Base-by-base conservation (phyloP, 2,888 invertebrate species). In the Nowickia ferox region DNA sequence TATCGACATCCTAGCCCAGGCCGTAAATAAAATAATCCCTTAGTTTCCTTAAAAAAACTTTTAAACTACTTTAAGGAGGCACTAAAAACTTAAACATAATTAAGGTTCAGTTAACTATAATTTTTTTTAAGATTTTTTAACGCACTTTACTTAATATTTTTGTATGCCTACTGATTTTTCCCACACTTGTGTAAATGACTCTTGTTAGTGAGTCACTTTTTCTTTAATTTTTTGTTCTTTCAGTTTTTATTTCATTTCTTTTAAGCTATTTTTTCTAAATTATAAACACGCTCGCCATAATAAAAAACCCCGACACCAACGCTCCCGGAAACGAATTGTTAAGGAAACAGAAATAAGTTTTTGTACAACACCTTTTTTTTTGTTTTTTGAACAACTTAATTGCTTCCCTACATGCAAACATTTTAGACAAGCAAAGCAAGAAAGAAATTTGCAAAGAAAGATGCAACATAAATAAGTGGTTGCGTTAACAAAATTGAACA, bases 301-400 rank as follows among this genome's bases (percentile, higher is more conserved):
- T 11, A 13, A 17, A 40, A n/a, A 53, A 8, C 13, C 6, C 15
- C 10, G 5, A 19, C 38, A 9, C 10, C 15, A 61, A 51, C 48
- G 38, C n/a, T 48, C 11, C 19, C 42, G 51, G 48, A 71, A 75
- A 63, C 15, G 15, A 22, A 46, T 63, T 68, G 66, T 77, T 74
- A 46, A 66, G 78, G 78, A 84, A 74, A 84, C 68, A 84, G 55
- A 68, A 78, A 78, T 78, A 68, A 69, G 78, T 75, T 42, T 74
- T 63, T 55, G 10, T 38, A 30, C 38, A 61, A 74, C 68, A 77
- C 83, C 66, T 77, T 75, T 6, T 30, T 30, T 30, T 68, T 76
- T 46, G 59, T 30, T 30, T 30, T 68, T 76, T 46, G 59, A 44
- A 30, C 57, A 53, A 42, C 66, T 48, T 83, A 83, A 83, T 83